Evolutionary conservation across 2,113 vertebrate genomes (phyloP), one percentile per base, ranked within the genome.

Genomic region (Micronycteris hirsuta): DNA sequence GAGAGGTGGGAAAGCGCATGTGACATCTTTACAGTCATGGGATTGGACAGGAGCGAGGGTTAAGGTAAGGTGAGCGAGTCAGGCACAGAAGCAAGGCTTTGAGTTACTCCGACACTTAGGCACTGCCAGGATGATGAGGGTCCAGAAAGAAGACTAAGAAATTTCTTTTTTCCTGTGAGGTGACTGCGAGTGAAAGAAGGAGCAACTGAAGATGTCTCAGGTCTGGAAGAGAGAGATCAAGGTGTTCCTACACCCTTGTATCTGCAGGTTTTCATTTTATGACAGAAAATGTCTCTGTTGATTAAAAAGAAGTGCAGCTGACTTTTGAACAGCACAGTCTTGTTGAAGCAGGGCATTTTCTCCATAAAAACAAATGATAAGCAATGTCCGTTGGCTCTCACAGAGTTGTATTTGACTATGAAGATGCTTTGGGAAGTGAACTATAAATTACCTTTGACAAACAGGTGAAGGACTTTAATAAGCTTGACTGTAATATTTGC

Each of bases 391-490:
- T 33, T 71, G 31, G 2, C 17, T 77, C 82, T 80, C 58, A 91
- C 33, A 78, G 85, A 81, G 45, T 61, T 74, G 16, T 65, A 31
- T 41, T 63, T 76, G 43, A 80, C 47, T 84, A 19, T 49, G 47
- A 74, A 71, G 65, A 91, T 33, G 15, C 1, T 81, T 80, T 76
- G 31, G 28, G 63, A 70, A 89, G 24, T 67, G 19, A 74, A 86
- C 36, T n/a, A 80, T 68, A 74, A 92, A 58, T 95, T 91, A 93
- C 67, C 52, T 89, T 82, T 56, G 33, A 84, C 56, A 61, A 78
- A 77, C 56, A 89, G 36, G 8, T 91, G 45, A 77, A 84, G 20
- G 26, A 71, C 9, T 92, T 93, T 83, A 89, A 58, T 68, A 56
- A 86, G 36, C n/a, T 43, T 86, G 36, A 73, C 56, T 82, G 0